Conservation (phyloP, 2,888 invertebrate species). For the Chloromyia formosa region DNA sequence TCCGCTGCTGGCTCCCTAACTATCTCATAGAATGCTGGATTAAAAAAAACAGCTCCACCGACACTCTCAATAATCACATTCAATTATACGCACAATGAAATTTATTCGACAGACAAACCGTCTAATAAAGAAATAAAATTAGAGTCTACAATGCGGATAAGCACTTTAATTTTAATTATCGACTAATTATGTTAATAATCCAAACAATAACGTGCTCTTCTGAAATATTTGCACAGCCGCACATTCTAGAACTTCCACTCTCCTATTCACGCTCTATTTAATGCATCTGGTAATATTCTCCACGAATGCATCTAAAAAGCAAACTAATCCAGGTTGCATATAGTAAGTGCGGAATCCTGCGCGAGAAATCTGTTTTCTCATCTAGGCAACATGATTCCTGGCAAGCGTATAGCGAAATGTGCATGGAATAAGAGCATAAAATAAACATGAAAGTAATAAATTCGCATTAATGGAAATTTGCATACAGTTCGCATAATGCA, state of each 20-base stretch:
- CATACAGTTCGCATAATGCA: neutral
- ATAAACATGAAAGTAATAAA: conserved; percentile 39
- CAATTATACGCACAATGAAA: too few species aligned
- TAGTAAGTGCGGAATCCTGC: conserved; percentile 13
- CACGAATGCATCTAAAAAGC: conserved; percentile 17
- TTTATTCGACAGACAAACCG: too few species aligned
- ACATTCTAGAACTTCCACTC: neutral
- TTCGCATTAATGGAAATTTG: conserved; percentile 40
- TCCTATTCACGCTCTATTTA: neutral
- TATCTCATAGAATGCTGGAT: too few species aligned
- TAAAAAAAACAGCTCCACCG: too few species aligned
- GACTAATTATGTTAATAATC: neutral
- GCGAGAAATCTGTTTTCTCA: conserved; percentile 28
- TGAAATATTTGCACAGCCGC: neutral
- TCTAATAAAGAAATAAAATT: too few species aligned
- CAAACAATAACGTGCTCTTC: neutral
- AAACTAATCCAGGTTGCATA: neutral
- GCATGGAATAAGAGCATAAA: conserved; percentile 19
- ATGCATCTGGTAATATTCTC: conserved; percentile 3
- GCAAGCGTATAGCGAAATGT: neutral
- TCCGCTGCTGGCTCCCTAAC: too few species aligned
- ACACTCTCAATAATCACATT: too few species aligned
- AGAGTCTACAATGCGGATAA: too few species aligned
- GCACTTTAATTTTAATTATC: too few species aligned
- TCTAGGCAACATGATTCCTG: neutral